Percentiles rank a stretch among this genome's conserved stretches.
phyloP scores from a whole-genome alignment of 2,888 invertebrate species.

The Altica lythri region DNA sequence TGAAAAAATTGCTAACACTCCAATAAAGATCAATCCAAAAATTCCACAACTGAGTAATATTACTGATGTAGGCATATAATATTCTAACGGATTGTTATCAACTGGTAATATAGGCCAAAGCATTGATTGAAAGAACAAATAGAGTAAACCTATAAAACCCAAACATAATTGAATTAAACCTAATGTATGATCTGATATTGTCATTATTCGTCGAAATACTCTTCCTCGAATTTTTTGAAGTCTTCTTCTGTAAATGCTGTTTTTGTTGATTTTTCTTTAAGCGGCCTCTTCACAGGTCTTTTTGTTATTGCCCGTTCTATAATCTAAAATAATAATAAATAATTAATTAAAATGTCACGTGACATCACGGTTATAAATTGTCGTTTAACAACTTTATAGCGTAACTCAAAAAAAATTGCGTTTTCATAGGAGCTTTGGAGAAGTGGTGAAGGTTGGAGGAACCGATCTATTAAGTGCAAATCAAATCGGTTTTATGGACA shows the following conservation, averaged over 20 bases:
- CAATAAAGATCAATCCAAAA: slow-evolving; percentile 49
- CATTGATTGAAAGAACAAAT: slow-evolving; percentile 48
- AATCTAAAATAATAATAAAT: slow-evolving; percentile 57
- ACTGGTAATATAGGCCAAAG: slow-evolving; percentile 51
- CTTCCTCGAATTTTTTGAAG: slow-evolving; percentile 68
- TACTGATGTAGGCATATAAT: slow-evolving; percentile 41
- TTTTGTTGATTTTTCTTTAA: slow-evolving; percentile 59
- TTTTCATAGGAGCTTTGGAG: too few relatives aligned
- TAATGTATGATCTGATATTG: slow-evolving; percentile 41
- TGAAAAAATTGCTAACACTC: slow-evolving; percentile 48
- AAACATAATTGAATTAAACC: slow-evolving; percentile 43
- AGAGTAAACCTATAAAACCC: slow-evolving; percentile 41
- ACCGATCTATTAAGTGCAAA: too few relatives aligned
- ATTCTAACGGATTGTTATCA: slow-evolving; percentile 43
- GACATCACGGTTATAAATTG: too few relatives aligned
- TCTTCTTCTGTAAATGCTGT: slow-evolving; percentile 74
- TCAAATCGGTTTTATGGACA: too few relatives aligned
- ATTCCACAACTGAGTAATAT: slow-evolving; percentile 47
- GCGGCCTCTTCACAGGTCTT: slow-evolving; percentile 57
- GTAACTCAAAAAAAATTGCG: too few relatives aligned
- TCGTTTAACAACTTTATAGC: too few relatives aligned
- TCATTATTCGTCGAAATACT: slow-evolving; percentile 63
- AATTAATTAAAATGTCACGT: too few relatives aligned
- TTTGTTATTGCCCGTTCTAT: slow-evolving; percentile 62
- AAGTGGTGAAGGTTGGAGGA: too few relatives aligned